phyloP scores from a whole-genome alignment of 2,113 vertebrate species.

The Eurypyga helias region DNA sequence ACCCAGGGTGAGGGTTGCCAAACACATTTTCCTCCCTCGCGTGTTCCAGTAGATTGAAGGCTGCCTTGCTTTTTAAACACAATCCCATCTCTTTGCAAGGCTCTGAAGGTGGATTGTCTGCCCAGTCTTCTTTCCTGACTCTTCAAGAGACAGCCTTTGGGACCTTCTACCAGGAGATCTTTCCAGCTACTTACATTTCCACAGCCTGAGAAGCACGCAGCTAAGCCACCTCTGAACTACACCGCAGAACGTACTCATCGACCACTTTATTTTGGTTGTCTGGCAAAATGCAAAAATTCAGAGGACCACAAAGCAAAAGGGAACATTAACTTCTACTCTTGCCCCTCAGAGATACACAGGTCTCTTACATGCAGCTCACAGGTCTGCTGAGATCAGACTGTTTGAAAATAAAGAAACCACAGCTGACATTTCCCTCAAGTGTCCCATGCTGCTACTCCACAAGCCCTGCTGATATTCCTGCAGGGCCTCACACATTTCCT shows the following conservation, averaged over 20 bases:
- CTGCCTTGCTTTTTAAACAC: not conserved
- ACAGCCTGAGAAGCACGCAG: not conserved
- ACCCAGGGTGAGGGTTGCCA: not conserved
- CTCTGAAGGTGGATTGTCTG: not conserved
- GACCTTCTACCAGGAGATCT: not conserved
- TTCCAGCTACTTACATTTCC: not conserved
- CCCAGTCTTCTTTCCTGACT: not conserved
- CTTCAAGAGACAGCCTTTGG: not conserved
- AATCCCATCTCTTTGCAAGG: not conserved
- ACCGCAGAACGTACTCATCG: not conserved
- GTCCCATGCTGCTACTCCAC: not conserved
- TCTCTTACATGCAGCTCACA: not conserved
- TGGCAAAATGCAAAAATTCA: not conserved
- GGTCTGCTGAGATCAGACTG: not conserved
- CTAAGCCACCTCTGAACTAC: not conserved
- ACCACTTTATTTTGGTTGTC: not conserved
- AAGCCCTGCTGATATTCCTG: not conserved
- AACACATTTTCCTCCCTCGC: not conserved
- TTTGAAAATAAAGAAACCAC: not conserved
- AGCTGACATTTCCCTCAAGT: not conserved
- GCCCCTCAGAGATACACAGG: not conserved
- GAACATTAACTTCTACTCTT: not conserved
- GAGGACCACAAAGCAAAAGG: not conserved
- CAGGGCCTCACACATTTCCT: not conserved
- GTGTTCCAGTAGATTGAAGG: not conserved